Percentiles rank a stretch among this genome's conserved stretches.
Evolutionary conservation across 2,797 vertebrate species (phyloP).

Genomic region (Oreochromis grahami): DNA sequence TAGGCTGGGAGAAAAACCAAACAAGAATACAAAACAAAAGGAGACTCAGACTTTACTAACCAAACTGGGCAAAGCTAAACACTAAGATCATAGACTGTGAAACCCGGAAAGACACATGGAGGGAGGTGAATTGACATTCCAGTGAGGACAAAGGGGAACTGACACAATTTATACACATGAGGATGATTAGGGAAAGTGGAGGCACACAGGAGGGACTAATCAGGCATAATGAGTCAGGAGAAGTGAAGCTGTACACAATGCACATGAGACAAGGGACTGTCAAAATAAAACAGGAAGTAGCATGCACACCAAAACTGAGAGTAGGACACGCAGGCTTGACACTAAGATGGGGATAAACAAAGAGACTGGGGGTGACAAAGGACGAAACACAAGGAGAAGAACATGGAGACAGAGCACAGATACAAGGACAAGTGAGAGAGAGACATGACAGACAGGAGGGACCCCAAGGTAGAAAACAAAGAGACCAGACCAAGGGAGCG

Average conservation of each 20-base stretch:
- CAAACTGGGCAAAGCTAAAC: background rate
- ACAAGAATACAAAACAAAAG: background rate
- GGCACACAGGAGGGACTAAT: background rate
- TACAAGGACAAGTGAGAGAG: background rate
- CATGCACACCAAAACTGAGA: background rate
- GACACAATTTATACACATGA: background rate
- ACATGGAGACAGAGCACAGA: background rate
- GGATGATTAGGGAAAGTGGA: background rate
- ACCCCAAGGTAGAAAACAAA: background rate
- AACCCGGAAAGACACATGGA: background rate
- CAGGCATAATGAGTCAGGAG: accelerated
- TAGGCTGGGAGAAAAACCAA: background rate
- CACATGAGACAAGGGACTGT: background rate
- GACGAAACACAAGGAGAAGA: background rate
- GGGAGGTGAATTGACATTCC: background rate
- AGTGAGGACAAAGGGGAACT: background rate
- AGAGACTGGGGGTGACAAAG: background rate
- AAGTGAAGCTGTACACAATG: background rate
- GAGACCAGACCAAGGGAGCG: background rate
- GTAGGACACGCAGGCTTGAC: background rate
- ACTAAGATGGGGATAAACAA: background rate
- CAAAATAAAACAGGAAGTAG: background rate
- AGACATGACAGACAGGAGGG: background rate
- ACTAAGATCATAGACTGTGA: background rate
- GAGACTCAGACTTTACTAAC: background rate